Evolutionary conservation across 2,888 invertebrate genomes (phyloP).

Genomic region (Chrysomela aeneicollis): DNA sequence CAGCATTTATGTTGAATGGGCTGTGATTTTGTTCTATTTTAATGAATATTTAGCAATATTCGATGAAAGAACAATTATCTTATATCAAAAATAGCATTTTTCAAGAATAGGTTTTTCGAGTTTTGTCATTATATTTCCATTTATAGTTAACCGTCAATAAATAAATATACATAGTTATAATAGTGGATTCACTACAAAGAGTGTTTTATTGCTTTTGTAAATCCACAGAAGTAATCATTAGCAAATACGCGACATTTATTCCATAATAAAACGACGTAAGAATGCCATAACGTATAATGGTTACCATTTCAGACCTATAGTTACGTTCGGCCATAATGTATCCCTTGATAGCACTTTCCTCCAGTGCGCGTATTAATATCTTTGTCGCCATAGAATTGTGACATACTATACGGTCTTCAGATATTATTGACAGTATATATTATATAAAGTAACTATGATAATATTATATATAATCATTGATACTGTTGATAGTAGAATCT

Average conservation of each 20-base stretch:
- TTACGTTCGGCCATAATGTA: background rate
- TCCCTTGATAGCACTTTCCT: background rate
- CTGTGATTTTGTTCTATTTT: too few species aligned
- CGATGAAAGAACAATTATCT: too few species aligned
- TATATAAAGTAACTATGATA: too few species aligned
- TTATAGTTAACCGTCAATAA: too few species aligned
- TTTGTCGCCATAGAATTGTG: background rate
- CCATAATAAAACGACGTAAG: background rate
- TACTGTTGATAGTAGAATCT: too few species aligned
- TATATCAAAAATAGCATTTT: too few species aligned
- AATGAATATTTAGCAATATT: too few species aligned
- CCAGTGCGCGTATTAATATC: background rate
- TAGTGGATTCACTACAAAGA: background rate
- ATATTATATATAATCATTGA: too few species aligned
- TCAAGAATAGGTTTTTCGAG: too few species aligned
- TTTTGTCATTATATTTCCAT: too few species aligned
- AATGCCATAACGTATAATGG: background rate
- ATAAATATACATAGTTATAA: background rate
- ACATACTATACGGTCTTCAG: background rate
- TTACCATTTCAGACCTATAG: background rate
- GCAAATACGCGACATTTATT: slow-evolving; percentile 1
- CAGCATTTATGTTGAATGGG: too few species aligned
- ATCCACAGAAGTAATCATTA: background rate
- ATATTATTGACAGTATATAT: background rate
- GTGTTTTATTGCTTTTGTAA: background rate